Conservation (phyloP, 1,140 invertebrate genomes). For the Amyelois transitella region DNA sequence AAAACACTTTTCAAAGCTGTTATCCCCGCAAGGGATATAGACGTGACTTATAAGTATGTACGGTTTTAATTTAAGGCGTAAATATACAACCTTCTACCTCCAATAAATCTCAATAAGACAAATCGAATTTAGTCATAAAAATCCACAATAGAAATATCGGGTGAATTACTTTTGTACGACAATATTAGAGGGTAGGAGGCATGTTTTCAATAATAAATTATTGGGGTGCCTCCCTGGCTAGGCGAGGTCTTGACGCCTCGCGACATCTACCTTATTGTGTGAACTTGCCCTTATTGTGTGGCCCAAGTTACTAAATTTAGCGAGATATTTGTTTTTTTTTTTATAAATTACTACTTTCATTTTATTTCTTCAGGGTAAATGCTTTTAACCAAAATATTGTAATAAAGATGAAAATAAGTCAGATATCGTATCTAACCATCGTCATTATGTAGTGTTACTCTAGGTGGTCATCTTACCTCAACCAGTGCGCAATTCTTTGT, state of each 20-base stretch:
- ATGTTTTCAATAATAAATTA: conserved; percentile 69
- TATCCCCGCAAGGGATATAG: too few relatives aligned
- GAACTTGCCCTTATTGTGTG: conserved; percentile 29
- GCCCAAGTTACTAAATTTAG: conserved; percentile 11
- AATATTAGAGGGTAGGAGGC: conserved; percentile 62
- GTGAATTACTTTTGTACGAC: conserved; percentile 20
- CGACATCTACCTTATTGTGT: conserved; percentile 41
- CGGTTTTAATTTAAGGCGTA: not conserved
- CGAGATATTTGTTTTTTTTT: not conserved
- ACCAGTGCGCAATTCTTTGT: too few relatives aligned
- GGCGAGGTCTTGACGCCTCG: conserved; percentile 49
- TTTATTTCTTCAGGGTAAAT: too few relatives aligned
- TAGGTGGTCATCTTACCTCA: too few relatives aligned
- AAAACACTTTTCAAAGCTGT: too few relatives aligned
- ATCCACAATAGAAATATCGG: not conserved
- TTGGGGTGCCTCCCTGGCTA: conserved; percentile 41
- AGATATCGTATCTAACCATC: too few relatives aligned
- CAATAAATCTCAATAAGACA: not conserved
- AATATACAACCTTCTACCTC: not conserved
- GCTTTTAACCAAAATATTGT: too few relatives aligned
- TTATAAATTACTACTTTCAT: too few relatives aligned
- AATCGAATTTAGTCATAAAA: not conserved
- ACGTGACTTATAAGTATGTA: not conserved
- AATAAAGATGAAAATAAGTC: too few relatives aligned
- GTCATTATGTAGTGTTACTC: too few relatives aligned